Evolutionary conservation across 1,140 invertebrate genomes (phyloP).

Genomic region (Drosophila albomicans): DNA sequence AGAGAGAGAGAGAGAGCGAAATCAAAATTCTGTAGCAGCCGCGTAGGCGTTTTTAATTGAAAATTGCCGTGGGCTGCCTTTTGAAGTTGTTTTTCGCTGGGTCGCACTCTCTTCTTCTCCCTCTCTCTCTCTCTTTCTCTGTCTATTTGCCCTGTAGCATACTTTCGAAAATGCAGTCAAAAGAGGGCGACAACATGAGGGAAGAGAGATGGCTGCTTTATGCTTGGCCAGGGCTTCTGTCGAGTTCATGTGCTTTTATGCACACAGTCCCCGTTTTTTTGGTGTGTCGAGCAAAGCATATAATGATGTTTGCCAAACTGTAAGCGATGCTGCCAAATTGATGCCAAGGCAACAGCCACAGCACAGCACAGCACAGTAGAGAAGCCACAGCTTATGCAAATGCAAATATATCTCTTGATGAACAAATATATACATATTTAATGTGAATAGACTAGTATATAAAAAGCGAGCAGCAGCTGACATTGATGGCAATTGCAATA

Average conservation of each 20-base stretch:
- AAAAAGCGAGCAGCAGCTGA: background rate
- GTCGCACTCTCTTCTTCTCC: background rate
- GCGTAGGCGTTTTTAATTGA: slow-evolving; percentile 81
- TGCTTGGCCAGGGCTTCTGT: background rate
- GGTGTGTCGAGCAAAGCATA: slow-evolving; percentile 17
- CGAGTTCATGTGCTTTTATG: slow-evolving; percentile 15
- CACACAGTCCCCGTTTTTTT: slow-evolving; percentile 32
- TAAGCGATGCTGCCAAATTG: slow-evolving; percentile 74
- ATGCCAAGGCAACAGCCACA: slow-evolving; percentile 72
- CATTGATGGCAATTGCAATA: background rate
- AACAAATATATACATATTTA: slow-evolving; percentile 25
- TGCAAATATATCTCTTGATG: slow-evolving; percentile 50
- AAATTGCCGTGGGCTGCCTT: slow-evolving; percentile 76
- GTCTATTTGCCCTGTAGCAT: slow-evolving; percentile 43
- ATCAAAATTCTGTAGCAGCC: slow-evolving; percentile 33
- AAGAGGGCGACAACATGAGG: background rate
- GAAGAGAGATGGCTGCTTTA: background rate
- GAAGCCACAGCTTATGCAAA: slow-evolving; percentile 49
- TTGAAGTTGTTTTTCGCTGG: slow-evolving; percentile 60
- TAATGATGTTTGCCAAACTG: slow-evolving; percentile 64
- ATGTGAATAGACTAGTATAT: background rate
- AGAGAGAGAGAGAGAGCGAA: slow-evolving; percentile 9
- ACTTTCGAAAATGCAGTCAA: slow-evolving; percentile 61
- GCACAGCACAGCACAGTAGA: no score
- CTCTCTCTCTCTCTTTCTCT: background rate